phyloP scores from a whole-genome alignment of 2,888 invertebrate species.

The Drosophila kanekoi region DNA sequence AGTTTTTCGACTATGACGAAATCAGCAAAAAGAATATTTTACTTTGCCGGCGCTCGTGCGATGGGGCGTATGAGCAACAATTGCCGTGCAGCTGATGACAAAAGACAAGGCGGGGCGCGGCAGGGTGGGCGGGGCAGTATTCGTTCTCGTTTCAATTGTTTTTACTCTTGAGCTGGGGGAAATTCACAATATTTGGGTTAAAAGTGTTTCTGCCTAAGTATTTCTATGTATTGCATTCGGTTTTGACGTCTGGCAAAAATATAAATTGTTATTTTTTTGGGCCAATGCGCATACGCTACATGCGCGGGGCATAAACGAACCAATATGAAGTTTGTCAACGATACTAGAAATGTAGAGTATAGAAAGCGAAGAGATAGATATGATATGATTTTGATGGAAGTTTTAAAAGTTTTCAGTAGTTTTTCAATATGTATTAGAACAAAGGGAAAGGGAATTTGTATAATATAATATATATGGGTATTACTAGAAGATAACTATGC shows the following conservation, averaged over 20 bases:
- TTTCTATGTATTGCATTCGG: slow-evolving; percentile 47
- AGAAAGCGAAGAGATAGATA: too few species aligned
- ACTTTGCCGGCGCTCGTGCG: slow-evolving; percentile 42
- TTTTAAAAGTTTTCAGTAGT: too few species aligned
- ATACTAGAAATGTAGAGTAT: background rate
- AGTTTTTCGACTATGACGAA: slow-evolving; percentile 65
- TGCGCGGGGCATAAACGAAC: slow-evolving; percentile 6
- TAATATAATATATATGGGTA: too few species aligned
- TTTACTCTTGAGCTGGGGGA: slow-evolving; percentile 34
- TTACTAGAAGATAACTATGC: too few species aligned
- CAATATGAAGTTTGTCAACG: background rate
- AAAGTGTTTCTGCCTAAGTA: slow-evolving; percentile 33
- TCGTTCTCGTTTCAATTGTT: slow-evolving; percentile 39
- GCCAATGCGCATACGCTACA: slow-evolving; percentile 21
- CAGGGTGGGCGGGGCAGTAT: background rate
- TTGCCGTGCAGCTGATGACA: slow-evolving; percentile 30
- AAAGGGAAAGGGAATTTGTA: too few species aligned
- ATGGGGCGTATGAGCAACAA: slow-evolving; percentile 59
- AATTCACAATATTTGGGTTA: slow-evolving; percentile 74
- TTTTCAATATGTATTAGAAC: too few species aligned
- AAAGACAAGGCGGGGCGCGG: background rate
- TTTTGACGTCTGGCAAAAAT: slow-evolving; percentile 57
- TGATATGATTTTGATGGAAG: too few species aligned
- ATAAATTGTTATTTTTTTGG: slow-evolving; percentile 36
- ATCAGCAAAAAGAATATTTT: slow-evolving; percentile 60